A percentile compares a stretch with the other conserved stretches of the same genome.
phyloP scores from a whole-genome alignment of 2,888 invertebrate species.

The Ceramica pisi region DNA sequence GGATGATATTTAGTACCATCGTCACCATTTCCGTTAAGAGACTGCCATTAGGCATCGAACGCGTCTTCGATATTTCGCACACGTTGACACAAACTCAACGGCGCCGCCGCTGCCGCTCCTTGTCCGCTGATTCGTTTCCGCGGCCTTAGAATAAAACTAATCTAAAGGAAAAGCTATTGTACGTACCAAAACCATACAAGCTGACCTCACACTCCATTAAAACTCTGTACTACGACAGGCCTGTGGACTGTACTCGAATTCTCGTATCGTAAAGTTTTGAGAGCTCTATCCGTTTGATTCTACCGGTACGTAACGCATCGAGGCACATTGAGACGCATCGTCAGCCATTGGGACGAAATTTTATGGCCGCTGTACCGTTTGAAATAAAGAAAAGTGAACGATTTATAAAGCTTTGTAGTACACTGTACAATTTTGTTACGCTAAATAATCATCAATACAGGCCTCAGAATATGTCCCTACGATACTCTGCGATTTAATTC shows the following conservation, averaged over 20 bases:
- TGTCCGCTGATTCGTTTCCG: too few relatives aligned
- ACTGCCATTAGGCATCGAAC: too few relatives aligned
- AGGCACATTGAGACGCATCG: slow-evolving; percentile 29
- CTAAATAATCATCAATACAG: too few relatives aligned
- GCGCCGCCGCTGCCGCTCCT: too few relatives aligned
- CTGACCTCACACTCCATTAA: not conserved
- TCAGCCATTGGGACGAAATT: slow-evolving; percentile 14
- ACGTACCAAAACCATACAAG: not conserved
- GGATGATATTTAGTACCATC: too few relatives aligned
- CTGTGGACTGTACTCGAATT: not conserved
- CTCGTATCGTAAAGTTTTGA: not conserved
- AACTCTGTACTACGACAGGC: not conserved
- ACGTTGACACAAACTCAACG: too few relatives aligned
- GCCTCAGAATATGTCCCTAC: not conserved
- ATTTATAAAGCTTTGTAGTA: slow-evolving; percentile 5
- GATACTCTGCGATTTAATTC: slow-evolving; percentile 4
- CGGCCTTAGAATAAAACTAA: too few relatives aligned
- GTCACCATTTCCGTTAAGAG: too few relatives aligned
- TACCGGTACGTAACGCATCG: slow-evolving; percentile 31
- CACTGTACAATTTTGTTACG: not conserved
- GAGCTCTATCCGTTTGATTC: slow-evolving; percentile 13
- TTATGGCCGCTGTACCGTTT: slow-evolving; percentile 15
- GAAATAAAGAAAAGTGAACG: slow-evolving; percentile 1
- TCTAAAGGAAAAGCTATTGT: not conserved
- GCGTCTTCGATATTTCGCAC: too few relatives aligned